Evolutionary conservation across 2,888 invertebrate species (phyloP).

Genomic region (Brassicogethes aeneus): DNA sequence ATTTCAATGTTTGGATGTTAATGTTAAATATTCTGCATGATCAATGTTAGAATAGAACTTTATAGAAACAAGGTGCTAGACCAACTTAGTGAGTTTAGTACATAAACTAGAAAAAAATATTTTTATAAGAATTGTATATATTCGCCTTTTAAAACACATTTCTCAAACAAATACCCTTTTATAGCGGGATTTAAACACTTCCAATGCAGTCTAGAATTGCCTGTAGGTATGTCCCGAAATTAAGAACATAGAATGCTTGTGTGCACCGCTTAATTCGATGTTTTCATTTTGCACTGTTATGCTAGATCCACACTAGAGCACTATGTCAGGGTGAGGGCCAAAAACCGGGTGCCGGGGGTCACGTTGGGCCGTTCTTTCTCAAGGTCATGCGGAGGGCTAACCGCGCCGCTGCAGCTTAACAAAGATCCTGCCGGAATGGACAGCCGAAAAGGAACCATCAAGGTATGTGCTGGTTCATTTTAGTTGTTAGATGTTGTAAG

Average conservation of each 20-base stretch:
- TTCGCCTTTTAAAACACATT: too few relatives aligned
- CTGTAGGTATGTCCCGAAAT: too few relatives aligned
- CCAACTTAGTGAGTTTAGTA: too few relatives aligned
- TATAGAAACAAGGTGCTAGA: too few relatives aligned
- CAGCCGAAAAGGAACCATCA: conserved; percentile 49
- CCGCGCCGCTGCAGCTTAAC: conserved; percentile 33
- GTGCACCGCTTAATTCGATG: conserved; percentile 33
- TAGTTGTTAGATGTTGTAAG: conserved; percentile 1
- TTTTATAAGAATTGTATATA: too few relatives aligned
- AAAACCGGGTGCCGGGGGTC: conserved; percentile 55
- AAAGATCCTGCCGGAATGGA: conserved; percentile 46
- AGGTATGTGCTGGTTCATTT: conserved; percentile 39
- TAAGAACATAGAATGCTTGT: conserved; percentile 39
- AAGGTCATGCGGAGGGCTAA: conserved; percentile 52
- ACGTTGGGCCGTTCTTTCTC: conserved; percentile 58
- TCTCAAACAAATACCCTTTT: too few relatives aligned
- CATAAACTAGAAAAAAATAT: too few relatives aligned
- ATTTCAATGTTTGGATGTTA: too few relatives aligned
- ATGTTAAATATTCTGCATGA: too few relatives aligned
- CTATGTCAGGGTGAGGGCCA: conserved; percentile 50
- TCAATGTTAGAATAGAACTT: too few relatives aligned
- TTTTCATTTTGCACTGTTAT: conserved; percentile 36
- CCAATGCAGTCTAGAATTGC: too few relatives aligned
- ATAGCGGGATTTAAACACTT: too few relatives aligned
- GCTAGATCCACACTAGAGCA: conserved; percentile 45